Evolutionary conservation across 2,113 vertebrate genomes (phyloP).

Genomic region (Pachyramphus minor): DNA sequence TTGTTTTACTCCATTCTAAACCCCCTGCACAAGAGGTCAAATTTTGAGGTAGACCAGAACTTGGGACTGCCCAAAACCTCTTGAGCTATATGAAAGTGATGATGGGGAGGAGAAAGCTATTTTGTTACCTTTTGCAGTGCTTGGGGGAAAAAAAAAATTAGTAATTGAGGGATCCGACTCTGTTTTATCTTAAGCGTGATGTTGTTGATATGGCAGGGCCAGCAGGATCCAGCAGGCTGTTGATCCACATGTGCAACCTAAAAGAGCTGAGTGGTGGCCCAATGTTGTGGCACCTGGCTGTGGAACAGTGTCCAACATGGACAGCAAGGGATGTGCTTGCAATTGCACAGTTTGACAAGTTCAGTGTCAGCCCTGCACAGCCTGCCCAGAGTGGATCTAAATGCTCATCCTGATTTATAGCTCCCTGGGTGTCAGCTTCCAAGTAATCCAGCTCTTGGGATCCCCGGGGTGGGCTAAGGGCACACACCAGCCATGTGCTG

Average conservation of each 20-base stretch:
- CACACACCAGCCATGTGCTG: accelerated
- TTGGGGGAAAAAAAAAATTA: neutral
- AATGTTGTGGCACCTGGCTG: neutral
- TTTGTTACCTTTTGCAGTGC: neutral
- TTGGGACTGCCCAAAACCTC: neutral
- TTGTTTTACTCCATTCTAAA: neutral
- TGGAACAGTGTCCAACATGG: accelerated
- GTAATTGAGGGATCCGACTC: neutral
- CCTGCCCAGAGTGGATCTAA: neutral
- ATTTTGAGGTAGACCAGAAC: no score
- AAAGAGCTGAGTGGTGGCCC: neutral
- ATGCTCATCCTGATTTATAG: accelerated
- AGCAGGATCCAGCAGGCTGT: neutral
- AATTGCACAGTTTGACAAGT: accelerated
- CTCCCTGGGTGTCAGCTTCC: neutral
- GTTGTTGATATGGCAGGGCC: accelerated
- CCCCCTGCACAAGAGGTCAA: neutral
- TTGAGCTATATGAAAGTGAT: neutral
- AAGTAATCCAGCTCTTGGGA: accelerated
- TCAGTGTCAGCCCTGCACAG: neutral
- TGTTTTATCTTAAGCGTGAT: neutral
- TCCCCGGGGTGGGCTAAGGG: accelerated
- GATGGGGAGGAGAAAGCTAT: no score
- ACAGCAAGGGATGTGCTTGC: accelerated
- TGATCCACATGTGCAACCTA: neutral